Base-by-base conservation (phyloP, 2,797 vertebrate genomes). In the Brotogeris chrysoptera region DNA sequence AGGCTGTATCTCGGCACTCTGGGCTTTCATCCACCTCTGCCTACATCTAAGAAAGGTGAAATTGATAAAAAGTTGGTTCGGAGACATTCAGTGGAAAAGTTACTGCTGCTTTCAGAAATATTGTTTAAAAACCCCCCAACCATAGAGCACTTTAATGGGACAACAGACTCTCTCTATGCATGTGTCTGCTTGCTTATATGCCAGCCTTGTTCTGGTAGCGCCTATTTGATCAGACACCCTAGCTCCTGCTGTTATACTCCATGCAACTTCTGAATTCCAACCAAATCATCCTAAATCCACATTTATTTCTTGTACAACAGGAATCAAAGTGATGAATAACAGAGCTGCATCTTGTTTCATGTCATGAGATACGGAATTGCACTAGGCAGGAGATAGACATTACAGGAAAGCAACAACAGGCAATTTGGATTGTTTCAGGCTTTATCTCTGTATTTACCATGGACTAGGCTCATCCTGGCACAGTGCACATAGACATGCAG, bases 361-460 rank as follows among this genome's bases (percentile, higher is more conserved):
- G 12, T 34, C 82, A 83, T 24, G 36, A 84, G 34, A 25, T 73
- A 36, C 3, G 13, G 50, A 70, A 59, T 91, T 60, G 34, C 4
- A 36, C 9, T 49, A 38, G 61, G 28, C n/a, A 72, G 43, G 60
- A 77, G 55, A 43, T 27, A 28, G 0, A 11, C 9, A 5, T 80
- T n/a, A 27, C 18, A 27, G 28, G 9, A 86, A 77, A 85, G 38
- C 25, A 68, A n/a, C 17, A 44, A 9, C 1, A 53, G 30, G 18
- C 13, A 57, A 41, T 63, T 38, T 73, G 52, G 32, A 60, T 57
- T 87, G 65, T 85, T 71, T 55, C 50, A 87, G 59, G 24, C 18
- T 87, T 92, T 79, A 63, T 73, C 36, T 41, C 47, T 34, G 28
- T 89, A 36, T 93, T 89, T 83, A 64, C 28, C 36, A 30, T 14